Evolutionary conservation across 2,888 invertebrate species (phyloP).

Genomic region (Molanna angustata): DNA sequence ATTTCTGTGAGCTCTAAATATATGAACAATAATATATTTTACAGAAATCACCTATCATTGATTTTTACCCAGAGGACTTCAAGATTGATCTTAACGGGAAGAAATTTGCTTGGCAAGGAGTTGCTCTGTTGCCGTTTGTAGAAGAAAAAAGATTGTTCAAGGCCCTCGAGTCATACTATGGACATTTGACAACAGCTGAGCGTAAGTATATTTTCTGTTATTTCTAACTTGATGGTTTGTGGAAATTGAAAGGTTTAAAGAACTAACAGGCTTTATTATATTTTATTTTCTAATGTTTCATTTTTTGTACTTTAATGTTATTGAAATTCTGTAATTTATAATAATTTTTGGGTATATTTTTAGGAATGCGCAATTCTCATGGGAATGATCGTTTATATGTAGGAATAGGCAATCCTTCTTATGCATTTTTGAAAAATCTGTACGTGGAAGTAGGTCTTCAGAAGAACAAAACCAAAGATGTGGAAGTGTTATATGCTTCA

Average conservation of each 20-base stretch:
- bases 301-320: no score
- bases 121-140: slow-evolving; percentile 96
- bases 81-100: slow-evolving; percentile 98
- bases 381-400: slow-evolving; percentile 93
- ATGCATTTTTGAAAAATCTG: slow-evolving; percentile 66
- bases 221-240: neutral
- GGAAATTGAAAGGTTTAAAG: neutral
- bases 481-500: slow-evolving; percentile 62
- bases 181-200: slow-evolving; percentile 78
- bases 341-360: slow-evolving; percentile 28
- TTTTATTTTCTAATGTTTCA: neutral
- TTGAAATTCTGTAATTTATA: no score
- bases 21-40: no score
- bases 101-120: slow-evolving; percentile 99
- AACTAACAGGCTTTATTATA: neutral
- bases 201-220: no score
- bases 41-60: slow-evolving; percentile 84
- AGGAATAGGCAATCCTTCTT: slow-evolving; percentile 66
- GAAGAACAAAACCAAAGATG: slow-evolving; percentile 47
- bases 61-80: slow-evolving; percentile 98
- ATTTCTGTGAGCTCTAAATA: no score
- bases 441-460: slow-evolving; percentile 49
- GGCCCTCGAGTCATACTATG: slow-evolving; percentile 79
- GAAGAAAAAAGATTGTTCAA: slow-evolving; percentile 87
- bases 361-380: slow-evolving; percentile 75